Base-by-base conservation (phyloP, 92 coral and sea anemone genomes). In the Zoanthus sociatus region DNA sequence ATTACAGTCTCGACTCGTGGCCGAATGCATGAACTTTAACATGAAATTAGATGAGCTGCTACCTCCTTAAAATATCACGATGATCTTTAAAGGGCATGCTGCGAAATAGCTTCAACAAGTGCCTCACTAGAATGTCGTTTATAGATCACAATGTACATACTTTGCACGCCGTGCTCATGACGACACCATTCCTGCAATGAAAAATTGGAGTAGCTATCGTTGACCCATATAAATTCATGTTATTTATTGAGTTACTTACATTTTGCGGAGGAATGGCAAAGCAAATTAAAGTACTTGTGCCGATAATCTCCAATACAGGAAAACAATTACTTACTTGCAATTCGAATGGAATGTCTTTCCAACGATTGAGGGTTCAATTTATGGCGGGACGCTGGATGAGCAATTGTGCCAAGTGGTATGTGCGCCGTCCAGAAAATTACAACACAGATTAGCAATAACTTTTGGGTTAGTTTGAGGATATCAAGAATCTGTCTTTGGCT, bases 261-360 rank as follows among this genome's bases (percentile, higher is more conserved):
- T 66, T 68, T 37, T 68, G 46, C 13, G 61, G 63, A 81, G 31
- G 75, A 64, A 81, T 81, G 85, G 85, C 85, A 81, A 81, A 81
- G 46, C 45, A 81, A 64, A 81, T 66, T 66, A 17, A 47, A 81
- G 32, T 64, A 81, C 32, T 81, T 48, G 63, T 20, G 32, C 75
- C 73, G 85, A 54, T 81, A 81, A 81, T 81, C 85, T 74, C 75
- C 85, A 81, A 81, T 81, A 81, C 75, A 81, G 85, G 76, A 81
- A 81, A 81, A 64, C 76, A 81, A 64, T 81, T 53, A 81, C 85
- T 81, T 81, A 81, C 85, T 44, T 53, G 21, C 61, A 81, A 61
- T 81, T 45, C 14, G 1, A 67, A 81, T 66, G 85, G 85, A 81
- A 81, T 66, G 84, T 63, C 26, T 63, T 81, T 58, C 85, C 21